Evolutionary conservation across 2,888 invertebrate genomes (phyloP).

Genomic region (Eledona agricola): DNA sequence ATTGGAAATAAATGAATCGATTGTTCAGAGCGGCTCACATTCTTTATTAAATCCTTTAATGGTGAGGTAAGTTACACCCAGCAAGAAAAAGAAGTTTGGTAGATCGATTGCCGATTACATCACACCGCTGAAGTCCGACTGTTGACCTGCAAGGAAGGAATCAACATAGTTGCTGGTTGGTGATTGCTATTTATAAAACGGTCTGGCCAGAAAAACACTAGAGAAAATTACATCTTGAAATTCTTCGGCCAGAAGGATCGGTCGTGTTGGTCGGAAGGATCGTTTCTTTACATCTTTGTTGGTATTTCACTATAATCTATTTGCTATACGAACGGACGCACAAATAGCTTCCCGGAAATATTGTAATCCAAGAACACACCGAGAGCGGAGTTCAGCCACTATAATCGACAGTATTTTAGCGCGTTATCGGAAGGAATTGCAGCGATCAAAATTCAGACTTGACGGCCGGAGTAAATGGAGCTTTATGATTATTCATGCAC

Average conservation of each 20-base stretch:
- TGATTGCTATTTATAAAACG: constrained; percentile 40
- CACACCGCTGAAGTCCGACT: constrained; percentile 33
- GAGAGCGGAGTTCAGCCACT: constrained; percentile 4
- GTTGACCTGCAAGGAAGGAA: constrained; percentile 39
- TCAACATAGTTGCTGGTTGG: constrained; percentile 38
- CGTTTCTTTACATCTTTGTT: constrained; percentile 31
- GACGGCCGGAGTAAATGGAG: not conserved
- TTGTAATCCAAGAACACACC: constrained; percentile 19
- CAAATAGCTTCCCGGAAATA: constrained; percentile 36
- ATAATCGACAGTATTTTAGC: constrained; percentile 27
- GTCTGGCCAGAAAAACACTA: constrained; percentile 32
- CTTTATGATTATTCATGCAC: constrained; percentile 31
- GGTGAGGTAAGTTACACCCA: no score
- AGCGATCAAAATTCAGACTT: constrained; percentile 16
- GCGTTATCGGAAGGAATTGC: constrained; percentile 13
- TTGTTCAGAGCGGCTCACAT: not conserved
- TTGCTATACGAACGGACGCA: constrained; percentile 21
- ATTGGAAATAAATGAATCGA: constrained; percentile 12
- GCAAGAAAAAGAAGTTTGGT: constrained; percentile 4
- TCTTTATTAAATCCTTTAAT: not conserved
- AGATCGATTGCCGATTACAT: constrained; percentile 17
- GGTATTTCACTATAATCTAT: constrained; percentile 29
- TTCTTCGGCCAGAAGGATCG: constrained; percentile 31
- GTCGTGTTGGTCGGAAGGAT: constrained; percentile 33
- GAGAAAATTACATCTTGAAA: constrained; percentile 37